Evolutionary conservation across 2,888 invertebrate genomes (phyloP).

Genomic region (Rhingia campestris): DNA sequence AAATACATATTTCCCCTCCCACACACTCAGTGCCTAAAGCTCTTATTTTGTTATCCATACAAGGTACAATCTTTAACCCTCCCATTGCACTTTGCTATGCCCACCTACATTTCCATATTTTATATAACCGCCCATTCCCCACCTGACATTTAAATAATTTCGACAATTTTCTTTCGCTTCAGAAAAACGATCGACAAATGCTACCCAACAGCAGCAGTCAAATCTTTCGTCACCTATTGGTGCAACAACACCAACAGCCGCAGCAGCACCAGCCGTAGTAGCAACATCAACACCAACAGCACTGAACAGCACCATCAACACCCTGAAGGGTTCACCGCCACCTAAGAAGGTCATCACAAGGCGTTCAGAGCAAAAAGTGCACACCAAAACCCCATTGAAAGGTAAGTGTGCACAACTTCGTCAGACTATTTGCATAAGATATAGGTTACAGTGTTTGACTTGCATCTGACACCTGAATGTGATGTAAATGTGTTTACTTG

Average conservation of each 20-base stretch:
- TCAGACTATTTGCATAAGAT: slow-evolving; percentile 50
- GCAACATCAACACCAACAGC: slow-evolving; percentile 69
- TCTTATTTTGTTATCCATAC: too few relatives aligned
- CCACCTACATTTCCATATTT: slow-evolving; percentile 2
- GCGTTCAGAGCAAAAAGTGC: slow-evolving; percentile 73
- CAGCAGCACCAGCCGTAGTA: slow-evolving; percentile 66
- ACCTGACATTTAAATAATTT: neutral
- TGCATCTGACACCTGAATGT: slow-evolving; percentile 63
- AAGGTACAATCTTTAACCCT: too few relatives aligned
- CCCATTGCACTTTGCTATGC: too few relatives aligned
- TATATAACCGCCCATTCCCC: too few relatives aligned
- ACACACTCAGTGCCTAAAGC: too few relatives aligned
- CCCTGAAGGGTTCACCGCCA: slow-evolving; percentile 76
- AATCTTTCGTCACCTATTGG: slow-evolving; percentile 64
- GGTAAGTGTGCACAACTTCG: slow-evolving; percentile 69
- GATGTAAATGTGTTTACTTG: slow-evolving; percentile 65
- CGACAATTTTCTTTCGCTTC: slow-evolving; percentile 36
- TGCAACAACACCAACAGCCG: slow-evolving; percentile 64
- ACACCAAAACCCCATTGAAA: slow-evolving; percentile 75
- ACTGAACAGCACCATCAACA: slow-evolving; percentile 73
- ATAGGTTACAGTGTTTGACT: slow-evolving; percentile 62
- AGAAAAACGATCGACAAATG: slow-evolving; percentile 75
- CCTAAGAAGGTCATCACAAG: slow-evolving; percentile 76
- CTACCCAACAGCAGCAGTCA: slow-evolving; percentile 58
- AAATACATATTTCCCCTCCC: too few relatives aligned